Evolutionary conservation across 2,113 vertebrate genomes (phyloP), one percentile per base, ranked within the genome.

Genomic region (Sciurus niger): DNA sequence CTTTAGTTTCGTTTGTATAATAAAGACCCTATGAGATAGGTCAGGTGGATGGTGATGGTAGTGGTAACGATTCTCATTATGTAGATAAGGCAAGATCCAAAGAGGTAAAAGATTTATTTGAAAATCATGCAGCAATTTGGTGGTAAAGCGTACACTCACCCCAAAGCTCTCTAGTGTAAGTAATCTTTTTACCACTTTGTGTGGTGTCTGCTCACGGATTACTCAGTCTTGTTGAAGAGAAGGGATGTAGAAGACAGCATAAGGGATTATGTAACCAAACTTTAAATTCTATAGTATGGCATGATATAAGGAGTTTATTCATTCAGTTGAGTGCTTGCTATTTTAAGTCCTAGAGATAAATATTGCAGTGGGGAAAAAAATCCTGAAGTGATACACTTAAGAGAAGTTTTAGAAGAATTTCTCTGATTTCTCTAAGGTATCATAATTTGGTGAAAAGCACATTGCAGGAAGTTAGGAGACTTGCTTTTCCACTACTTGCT

Each of bases 401-500:
- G 25, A 86, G 43, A 72, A 28, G 18, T 92, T 60, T 85, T 53
- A 65, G 43, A 82, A 95, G 32, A 4, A 55, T 88, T 92, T 88
- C 46, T 84, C 1, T 67, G 32, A 78, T 83, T 91, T 11, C 86
- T 94, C 60, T 51, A 80, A 58, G 80, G 46, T 18, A 20, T 70
- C 63, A 30, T 83, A 51, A 65, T 78, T 93, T 84, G 34, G 32
- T 97, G n/a, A 63, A n/a, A 96, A 85, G 25, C n/a, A 93, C 28
- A 24, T 17, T 9, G 3, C 25, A 88, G 24, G 63, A 94, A 88
- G 18, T 88, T 63, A 53, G 78, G n/a, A 67, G 82, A 73, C 32
- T 96, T 82, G 51, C 53, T 93, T 93, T 94, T 85, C 40, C 77
- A 43, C 77, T 84, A 9, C 80, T 68, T 68, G 43, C 24, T 48